Base-by-base conservation (phyloP, 92 coral and sea anemone species). In the Actinostola sp. region DNA sequence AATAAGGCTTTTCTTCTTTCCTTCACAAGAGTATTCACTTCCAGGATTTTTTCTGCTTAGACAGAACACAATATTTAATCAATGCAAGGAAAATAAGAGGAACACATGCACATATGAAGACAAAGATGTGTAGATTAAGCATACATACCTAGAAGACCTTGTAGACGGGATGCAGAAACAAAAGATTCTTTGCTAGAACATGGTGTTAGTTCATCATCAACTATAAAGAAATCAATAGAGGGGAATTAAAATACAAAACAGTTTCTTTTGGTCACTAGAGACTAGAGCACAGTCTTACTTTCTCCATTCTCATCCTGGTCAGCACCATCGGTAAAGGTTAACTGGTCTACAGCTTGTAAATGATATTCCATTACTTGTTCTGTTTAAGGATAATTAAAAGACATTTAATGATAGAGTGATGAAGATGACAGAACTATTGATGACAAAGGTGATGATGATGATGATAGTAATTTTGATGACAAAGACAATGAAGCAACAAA, bases 341-440 rank as follows among this genome's bases (percentile, higher is more conserved):
- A 38, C 76, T 85, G 86, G 75, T 94, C 98, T 27, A 94, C 89
- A 36, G 97, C 78, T 66, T 94, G 90, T 26, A 94, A 85, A 60
- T 94, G 95, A 68, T 92, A 91, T 63, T 60, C 86, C 97, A 94
- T 88, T 39, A 94, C 77, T 88, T 94, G 92, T 43, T 94, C 98
- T 94, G 87, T 2, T n/a, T n/a, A n/a, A 60, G 75, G 46, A 9
- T 28, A 34, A 79, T 56, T 41, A 8, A 44, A 48, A 58, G 12
- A 24, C n/a, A n/a, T n/a, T n/a, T n/a, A n/a, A n/a, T n/a, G n/a
- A n/a, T n/a, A n/a, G n/a, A n/a, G n/a, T n/a, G n/a, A n/a, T n/a
- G n/a, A n/a, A n/a, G n/a, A n/a, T n/a, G n/a, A n/a, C n/a, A n/a
- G n/a, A n/a, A n/a, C n/a, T n/a, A n/a, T n/a, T n/a, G n/a, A n/a